These are phyloP conservation scores for Lottia gigantea DNA, from an alignment of 2,888 invertebrate genomes.

Conservation along the genomic window DNA sequence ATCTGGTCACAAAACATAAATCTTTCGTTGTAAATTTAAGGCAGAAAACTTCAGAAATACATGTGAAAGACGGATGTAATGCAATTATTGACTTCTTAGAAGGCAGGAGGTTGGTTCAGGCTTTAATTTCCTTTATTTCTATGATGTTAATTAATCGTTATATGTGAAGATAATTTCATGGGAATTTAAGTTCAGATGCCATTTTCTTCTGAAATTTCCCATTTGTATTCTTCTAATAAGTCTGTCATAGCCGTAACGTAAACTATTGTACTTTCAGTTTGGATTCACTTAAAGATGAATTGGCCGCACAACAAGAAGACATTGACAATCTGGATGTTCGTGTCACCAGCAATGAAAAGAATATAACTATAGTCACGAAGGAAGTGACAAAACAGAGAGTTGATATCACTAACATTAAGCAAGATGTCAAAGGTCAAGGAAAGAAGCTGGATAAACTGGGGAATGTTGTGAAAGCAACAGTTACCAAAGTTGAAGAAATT, in stretches of 20 bases:
- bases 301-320: background rate
- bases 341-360: slow-evolving; percentile 23
- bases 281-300: background rate
- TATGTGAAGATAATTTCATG: no score
- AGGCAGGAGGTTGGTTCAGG: slow-evolving; percentile 44
- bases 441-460: slow-evolving; percentile 44
- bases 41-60: slow-evolving; percentile 49
- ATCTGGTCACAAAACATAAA: background rate
- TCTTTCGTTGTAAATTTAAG: slow-evolving; percentile 23
- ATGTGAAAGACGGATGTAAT: slow-evolving; percentile 38
- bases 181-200: no score
- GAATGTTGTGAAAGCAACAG: slow-evolving; percentile 47
- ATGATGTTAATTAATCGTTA: no score
- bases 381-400: slow-evolving; percentile 42
- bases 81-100: slow-evolving; percentile 50
- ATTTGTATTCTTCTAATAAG: no score
- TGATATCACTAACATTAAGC: background rate
- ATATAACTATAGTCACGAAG: slow-evolving; percentile 41
- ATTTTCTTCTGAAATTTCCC: no score
- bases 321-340: background rate
- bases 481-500: slow-evolving; percentile 54
- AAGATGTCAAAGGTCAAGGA: slow-evolving; percentile 20
- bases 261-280: background rate
- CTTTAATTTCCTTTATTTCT: no score
- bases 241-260: no score